Base-by-base conservation (phyloP, 2,113 vertebrate species). In the Taurulus bubalis region DNA sequence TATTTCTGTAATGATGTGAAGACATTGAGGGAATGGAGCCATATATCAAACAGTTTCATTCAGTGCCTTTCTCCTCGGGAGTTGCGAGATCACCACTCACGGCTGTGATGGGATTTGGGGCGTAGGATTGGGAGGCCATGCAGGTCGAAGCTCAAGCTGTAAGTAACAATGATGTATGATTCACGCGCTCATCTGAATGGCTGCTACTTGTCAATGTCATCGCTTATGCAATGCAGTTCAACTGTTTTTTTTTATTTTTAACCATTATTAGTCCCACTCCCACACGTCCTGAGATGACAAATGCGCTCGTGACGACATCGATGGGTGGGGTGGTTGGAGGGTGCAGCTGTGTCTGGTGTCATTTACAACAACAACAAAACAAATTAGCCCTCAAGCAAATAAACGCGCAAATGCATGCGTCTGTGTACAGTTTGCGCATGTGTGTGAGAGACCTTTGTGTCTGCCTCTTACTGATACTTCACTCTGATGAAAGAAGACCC, bases 111-210 rank as follows among this genome's bases (percentile, higher is more conserved):
- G 72, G 84, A 89, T 92, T 90, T 82, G 56, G 62, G 74, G 65
- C 22, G 77, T 47, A 56, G 51, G 30, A 72, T 45, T 71, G 77
- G 71, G 71, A 69, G 75, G 74, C 55, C 30, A 32, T 32, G 30
- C 81, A 75, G 87, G 86, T 79, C 80, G 65, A 72, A 80, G 80
- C 80, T 83, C 76, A 82, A 78, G 70, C 88, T 83, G 64, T 85
- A 77, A 69, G 75, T 83, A 86, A 87, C 86, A 36, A 80, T 87
- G 87, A 91, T 85, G 65, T 87, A 91, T 87, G 89, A 90, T 71
- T 81, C 79, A 83, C 34, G 75, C 82, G 22, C 85, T 89, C 85
- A 77, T 85, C 73, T 90, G 82, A 91, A 84, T 79, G 88, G 80
- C 84, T 87, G 64, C 85, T 64, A 89, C 86, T 91, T 86, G 82